Evolutionary conservation across 2,797 vertebrate genomes (phyloP), one percentile per base, ranked within the genome.

Genomic region (Helostoma temminkii): DNA sequence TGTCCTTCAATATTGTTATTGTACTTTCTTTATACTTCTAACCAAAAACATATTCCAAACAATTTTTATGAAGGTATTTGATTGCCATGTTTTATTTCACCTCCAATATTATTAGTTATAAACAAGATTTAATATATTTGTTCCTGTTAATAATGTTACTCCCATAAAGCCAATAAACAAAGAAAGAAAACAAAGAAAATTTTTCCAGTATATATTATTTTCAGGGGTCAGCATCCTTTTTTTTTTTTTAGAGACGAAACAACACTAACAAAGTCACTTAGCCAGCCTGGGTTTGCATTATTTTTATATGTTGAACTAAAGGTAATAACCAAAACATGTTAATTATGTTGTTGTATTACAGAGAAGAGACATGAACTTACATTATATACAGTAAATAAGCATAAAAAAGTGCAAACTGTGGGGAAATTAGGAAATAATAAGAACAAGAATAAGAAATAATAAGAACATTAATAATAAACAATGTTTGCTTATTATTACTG

Each of bases 211-310:
- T 36, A 5, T 21, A 26, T 25, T 19, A 45, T 52, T 62, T 36
- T 49, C 6, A 47, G 48, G 8, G 15, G 9, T 6, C 18, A 7
- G 34, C 9, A 11, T 19, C 18, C 12, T 34, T 42, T 18, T 62
- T n/a, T n/a, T n/a, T n/a, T n/a, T n/a, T n/a, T n/a, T n/a, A n/a
- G n/a, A 45, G 28, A 15, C 6, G 34, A 46, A 32, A 49, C 2
- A 39, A 21, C 43, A 50, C 9, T 16, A 30, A 37, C 2, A 30
- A 36, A 34, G 34, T 60, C 2, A 30, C 10, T 72, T 61, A 30
- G 6, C 5, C 30, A 50, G 43, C 36, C 12, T 48, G n/a, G 43
- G 18, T 49, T 65, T 55, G n/a, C 49, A 56, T n/a, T 46, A 52
- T 48, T 59, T 68, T 47, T 34, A 60, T 16, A 28, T 22, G 28